Base-by-base conservation (phyloP, 2,888 invertebrate species). In the Lithodes maja region DNA sequence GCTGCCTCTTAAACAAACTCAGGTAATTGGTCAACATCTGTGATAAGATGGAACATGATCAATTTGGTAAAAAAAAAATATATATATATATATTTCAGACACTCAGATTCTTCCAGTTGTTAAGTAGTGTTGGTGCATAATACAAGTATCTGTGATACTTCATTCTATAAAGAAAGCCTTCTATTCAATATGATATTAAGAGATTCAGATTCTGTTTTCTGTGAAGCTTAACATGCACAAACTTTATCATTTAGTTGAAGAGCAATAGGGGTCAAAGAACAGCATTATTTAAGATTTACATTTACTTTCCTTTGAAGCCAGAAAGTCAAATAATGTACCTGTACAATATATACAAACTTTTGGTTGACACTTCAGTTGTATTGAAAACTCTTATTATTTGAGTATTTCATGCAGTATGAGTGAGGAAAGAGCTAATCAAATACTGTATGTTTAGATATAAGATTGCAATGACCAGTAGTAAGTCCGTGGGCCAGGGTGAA, bases 141-240 rank as follows among this genome's bases (percentile, higher is more conserved):
- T 85, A 85, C 68, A 84, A 77, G 88, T 84, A 74, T 84, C 75
- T 85, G 88, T 89, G 88, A 89, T 89, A 85, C 83, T 83, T 87
- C 79, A 85, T 79, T 77, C 79, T 85, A 78, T 85, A 85, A 85
- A 79, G 85, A 79, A 85, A 85, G 85, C 85, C 79, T 85, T 85
- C 77, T 85, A 85, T 85, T 85, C 79, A 85, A 85, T 78, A 85
- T 85, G 85, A 85, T 85, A 85, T 85, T 85, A 85, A 71, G 61
- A 82, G 79, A 69, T 75, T 61, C 85, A 68, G 68, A 68, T 82
- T 82, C 49, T 85, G 52, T 79, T 61, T 61, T 79, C 85, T 85
- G 85, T 85, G 75, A 85, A 79, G 79, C 85, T 79, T 79, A 52
- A 75, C 77, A 85, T 79, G 85, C 85, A 79, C 85, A 85, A 85